phyloP scores from a whole-genome alignment of 2,888 invertebrate species.

The Cephus nigrinus region DNA sequence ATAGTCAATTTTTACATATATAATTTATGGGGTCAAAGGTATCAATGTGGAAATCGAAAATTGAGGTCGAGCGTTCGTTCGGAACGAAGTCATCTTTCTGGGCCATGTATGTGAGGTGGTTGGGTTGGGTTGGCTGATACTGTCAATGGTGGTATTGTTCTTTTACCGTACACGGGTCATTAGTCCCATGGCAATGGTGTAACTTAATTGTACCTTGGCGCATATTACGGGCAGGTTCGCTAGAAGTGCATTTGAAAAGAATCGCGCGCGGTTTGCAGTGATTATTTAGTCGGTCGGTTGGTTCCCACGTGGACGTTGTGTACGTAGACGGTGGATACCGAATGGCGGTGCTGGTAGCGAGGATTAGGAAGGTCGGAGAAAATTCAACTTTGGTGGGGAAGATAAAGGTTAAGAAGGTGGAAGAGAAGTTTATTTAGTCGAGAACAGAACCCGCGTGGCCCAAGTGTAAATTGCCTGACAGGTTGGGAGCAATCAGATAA shows the following conservation, averaged over 20 bases:
- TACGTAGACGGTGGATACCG: neutral
- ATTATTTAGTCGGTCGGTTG: neutral
- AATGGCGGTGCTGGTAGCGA: neutral
- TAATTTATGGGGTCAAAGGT: neutral
- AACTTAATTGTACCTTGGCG: neutral
- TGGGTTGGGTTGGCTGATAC: neutral
- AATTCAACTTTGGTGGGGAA: neutral
- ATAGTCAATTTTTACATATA: neutral
- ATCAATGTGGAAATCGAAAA: neutral
- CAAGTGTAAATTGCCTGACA: constrained; percentile 29
- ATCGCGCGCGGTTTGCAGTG: neutral
- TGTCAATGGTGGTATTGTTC: neutral
- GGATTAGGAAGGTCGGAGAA: neutral
- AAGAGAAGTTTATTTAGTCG: constrained; percentile 9
- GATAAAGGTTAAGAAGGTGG: neutral
- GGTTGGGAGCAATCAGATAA: constrained; percentile 41
- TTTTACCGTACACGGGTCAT: neutral
- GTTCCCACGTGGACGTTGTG: neutral
- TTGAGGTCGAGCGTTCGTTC: neutral
- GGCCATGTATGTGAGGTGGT: neutral
- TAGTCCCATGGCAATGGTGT: neutral
- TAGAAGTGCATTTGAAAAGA: neutral
- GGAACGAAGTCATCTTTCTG: too few species aligned
- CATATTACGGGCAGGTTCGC: neutral
- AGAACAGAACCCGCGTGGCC: neutral